Conservation (phyloP, 2,797 vertebrate genomes). For the Myotis vivesi region DNA sequence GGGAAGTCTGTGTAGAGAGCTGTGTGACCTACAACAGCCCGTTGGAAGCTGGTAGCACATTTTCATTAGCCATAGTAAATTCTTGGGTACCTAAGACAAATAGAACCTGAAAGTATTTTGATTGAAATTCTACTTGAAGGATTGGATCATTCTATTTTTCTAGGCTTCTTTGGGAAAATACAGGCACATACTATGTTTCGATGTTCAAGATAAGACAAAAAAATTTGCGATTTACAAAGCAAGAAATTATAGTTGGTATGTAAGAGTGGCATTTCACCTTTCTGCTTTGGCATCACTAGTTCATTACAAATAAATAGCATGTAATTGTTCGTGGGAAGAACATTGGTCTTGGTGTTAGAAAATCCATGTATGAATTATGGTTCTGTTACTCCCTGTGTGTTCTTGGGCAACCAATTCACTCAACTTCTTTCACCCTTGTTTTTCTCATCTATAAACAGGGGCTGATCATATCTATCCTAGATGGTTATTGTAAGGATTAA, state of each 20-base stretch:
- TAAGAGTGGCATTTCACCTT: constrained; percentile 11
- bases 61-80: background rate
- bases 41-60: background rate
- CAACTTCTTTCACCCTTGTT: background rate
- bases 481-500: background rate
- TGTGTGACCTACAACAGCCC: background rate
- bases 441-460: background rate
- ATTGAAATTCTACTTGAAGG: constrained; percentile 27
- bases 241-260: background rate
- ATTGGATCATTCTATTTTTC: background rate
- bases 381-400: background rate
- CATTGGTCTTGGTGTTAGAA: background rate
- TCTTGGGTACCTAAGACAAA: background rate
- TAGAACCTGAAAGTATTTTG: background rate
- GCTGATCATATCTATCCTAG: background rate
- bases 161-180: constrained; percentile 31
- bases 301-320: constrained; percentile 31
- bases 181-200: background rate
- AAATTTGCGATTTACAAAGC: background rate
- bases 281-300: constrained; percentile 31
- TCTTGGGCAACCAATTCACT: background rate
- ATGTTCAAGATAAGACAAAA: constrained; percentile 4
- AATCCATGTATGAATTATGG: background rate
- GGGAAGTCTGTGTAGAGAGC: background rate
- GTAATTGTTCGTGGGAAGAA: background rate